These are phyloP conservation scores for Rhea pennata DNA, from an alignment of 2,113 vertebrate species.

Conservation along the genomic window DNA sequence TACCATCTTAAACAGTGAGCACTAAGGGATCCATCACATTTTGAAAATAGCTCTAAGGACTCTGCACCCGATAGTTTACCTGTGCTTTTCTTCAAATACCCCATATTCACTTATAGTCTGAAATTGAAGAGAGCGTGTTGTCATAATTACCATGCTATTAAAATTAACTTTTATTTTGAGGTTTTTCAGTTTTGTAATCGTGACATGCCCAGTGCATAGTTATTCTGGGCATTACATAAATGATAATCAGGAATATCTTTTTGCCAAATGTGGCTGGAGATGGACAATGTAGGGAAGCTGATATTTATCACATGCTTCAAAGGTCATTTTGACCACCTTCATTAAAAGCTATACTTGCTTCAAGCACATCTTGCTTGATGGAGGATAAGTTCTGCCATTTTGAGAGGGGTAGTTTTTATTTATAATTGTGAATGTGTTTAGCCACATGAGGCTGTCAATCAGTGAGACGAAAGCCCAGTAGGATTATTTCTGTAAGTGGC, in stretches of 20 bases:
- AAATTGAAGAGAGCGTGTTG: neutral
- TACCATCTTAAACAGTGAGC: neutral
- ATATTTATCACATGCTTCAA: conserved; percentile 2
- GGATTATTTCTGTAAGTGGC: conserved; percentile 82
- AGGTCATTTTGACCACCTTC: conserved; percentile 30
- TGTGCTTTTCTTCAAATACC: neutral
- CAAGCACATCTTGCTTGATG: conserved; percentile 59
- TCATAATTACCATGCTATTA: neutral
- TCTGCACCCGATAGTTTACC: neutral
- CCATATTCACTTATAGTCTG: neutral
- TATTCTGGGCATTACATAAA: neutral
- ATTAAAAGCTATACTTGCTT: conserved; percentile 52
- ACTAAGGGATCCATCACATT: neutral
- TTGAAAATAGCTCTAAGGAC: neutral
- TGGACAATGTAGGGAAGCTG: neutral
- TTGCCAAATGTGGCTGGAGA: neutral
- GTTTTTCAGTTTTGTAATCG: neutral
- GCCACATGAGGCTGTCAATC: conserved; percentile 78
- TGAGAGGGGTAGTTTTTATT: conserved; percentile 72
- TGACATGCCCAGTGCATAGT: neutral
- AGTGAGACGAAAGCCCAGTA: conserved; percentile 69
- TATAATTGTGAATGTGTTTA: conserved; percentile 76
- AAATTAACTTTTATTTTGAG: neutral
- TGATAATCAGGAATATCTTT: neutral
- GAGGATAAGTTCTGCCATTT: conserved; percentile 69